Percentiles rank a stretch among this genome's conserved stretches.
These are phyloP conservation scores for Hanleya hanleyi DNA, from an alignment of 2,888 invertebrate species.

Conservation along the genomic window DNA sequence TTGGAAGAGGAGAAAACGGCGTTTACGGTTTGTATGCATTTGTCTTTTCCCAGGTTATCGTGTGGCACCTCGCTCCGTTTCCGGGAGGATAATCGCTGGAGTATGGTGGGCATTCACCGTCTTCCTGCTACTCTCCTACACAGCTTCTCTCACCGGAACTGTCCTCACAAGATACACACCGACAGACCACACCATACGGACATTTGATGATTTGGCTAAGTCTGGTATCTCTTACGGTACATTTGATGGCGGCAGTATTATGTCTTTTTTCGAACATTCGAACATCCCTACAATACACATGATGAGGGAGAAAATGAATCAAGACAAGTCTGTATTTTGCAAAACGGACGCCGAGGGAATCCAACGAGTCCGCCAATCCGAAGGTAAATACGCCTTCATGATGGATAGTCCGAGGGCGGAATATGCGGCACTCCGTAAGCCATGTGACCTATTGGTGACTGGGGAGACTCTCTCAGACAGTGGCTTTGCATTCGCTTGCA, in stretches of 20 bases:
- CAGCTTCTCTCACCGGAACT: slow-evolving; percentile 31
- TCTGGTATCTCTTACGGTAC: background rate
- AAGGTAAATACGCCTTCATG: slow-evolving; percentile 38
- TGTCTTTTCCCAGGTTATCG: slow-evolving; percentile 39
- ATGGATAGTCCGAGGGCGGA: slow-evolving; percentile 35
- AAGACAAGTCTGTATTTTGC: background rate
- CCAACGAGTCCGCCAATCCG: slow-evolving; percentile 26
- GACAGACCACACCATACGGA: background rate
- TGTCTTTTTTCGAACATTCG: background rate
- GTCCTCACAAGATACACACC: background rate
- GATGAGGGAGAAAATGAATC: slow-evolving; percentile 8
- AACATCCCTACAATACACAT: background rate
- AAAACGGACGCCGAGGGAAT: slow-evolving; percentile 21
- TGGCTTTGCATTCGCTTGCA: slow-evolving; percentile 39
- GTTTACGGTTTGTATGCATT: too few relatives aligned
- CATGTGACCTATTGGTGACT: slow-evolving; percentile 40
- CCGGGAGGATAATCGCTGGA: slow-evolving; percentile 39
- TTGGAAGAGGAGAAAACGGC: too few relatives aligned
- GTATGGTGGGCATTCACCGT: slow-evolving; percentile 48
- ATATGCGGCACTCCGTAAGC: slow-evolving; percentile 25
- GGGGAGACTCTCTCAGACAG: slow-evolving; percentile 33
- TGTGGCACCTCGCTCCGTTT: slow-evolving; percentile 39
- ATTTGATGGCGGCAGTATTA: background rate
- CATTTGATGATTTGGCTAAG: background rate
- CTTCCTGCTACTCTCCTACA: slow-evolving; percentile 39